A percentile compares a stretch with the other conserved stretches of the same genome.
These are phyloP conservation scores for Mayetiola destructor DNA, from an alignment of 2,888 invertebrate genomes.

Conservation along the genomic window DNA sequence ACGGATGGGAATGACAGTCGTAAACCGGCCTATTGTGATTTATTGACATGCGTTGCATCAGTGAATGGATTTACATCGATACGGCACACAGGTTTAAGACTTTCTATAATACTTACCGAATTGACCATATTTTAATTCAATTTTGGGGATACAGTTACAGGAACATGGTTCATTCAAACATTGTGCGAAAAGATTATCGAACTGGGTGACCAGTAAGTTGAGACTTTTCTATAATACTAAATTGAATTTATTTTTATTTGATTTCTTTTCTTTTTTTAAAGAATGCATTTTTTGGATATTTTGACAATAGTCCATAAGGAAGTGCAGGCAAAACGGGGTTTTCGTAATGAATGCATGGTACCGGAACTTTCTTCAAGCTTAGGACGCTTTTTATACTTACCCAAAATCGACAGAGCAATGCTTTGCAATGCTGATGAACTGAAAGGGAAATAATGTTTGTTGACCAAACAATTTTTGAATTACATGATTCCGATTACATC, in stretches of 20 bases:
- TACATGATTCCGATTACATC: too few species aligned
- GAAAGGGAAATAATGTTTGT: too few species aligned
- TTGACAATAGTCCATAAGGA: constrained; percentile 24
- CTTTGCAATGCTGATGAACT: too few species aligned
- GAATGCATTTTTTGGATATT: constrained; percentile 28
- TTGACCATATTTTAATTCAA: not conserved
- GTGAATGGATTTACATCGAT: constrained; percentile 29
- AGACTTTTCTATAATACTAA: not conserved
- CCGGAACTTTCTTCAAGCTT: constrained; percentile 24
- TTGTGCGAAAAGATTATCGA: constrained; percentile 25
- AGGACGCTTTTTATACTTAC: constrained; percentile 26
- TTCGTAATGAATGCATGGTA: constrained; percentile 26
- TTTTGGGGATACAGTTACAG: constrained; percentile 22
- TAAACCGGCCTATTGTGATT: constrained; percentile 23
- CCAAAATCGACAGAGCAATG: too few species aligned
- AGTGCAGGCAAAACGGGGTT: constrained; percentile 24
- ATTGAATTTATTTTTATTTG: not conserved
- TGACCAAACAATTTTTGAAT: too few species aligned
- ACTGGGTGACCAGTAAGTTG: constrained; percentile 24
- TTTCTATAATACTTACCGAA: not conserved
- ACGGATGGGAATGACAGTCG: constrained; percentile 16
- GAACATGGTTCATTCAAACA: constrained; percentile 33
- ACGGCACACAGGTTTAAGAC: constrained; percentile 20
- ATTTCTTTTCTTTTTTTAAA: constrained; percentile 17
- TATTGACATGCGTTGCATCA: constrained; percentile 30